Evolutionary conservation across 2,888 invertebrate species (phyloP).

Genomic region (Caradrina kadenii): DNA sequence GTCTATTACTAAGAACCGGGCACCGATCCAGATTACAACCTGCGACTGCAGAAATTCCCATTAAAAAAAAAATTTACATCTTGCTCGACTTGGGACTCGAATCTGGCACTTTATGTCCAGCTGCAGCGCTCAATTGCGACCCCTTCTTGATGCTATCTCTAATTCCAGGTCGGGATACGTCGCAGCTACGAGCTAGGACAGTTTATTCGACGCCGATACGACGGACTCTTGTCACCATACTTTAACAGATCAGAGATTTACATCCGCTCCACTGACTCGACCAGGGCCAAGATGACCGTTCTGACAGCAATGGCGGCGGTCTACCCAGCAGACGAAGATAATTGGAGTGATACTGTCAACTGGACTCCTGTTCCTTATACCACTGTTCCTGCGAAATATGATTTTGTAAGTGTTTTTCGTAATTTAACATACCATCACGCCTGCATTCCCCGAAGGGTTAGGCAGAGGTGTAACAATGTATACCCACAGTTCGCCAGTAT

Average conservation of each 20-base stretch:
- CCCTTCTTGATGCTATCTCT: not conserved
- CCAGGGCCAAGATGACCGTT: constrained; percentile 75
- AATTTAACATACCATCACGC: too few species aligned
- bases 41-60: too few species aligned
- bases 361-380: constrained; percentile 76
- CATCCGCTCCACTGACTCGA: constrained; percentile 76
- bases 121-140: not conserved
- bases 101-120: too few species aligned
- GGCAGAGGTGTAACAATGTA: too few species aligned
- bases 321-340: constrained; percentile 62
- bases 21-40: too few species aligned
- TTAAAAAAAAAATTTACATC: too few species aligned
- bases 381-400: constrained; percentile 70
- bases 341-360: constrained; percentile 68
- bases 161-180: constrained; percentile 27
- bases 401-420: constrained; percentile 68
- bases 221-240: constrained; percentile 63
- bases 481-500: too few species aligned
- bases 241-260: constrained; percentile 77
- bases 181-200: constrained; percentile 34
- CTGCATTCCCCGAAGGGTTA: too few species aligned
- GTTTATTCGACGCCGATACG: constrained; percentile 65
- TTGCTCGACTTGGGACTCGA: too few species aligned
- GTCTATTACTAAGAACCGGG: too few species aligned
- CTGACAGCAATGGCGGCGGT: constrained; percentile 72